Evolutionary conservation across 2,888 invertebrate genomes (phyloP), one percentile per base, ranked within the genome.

Genomic region (Sinohyriopsis cumingii): DNA sequence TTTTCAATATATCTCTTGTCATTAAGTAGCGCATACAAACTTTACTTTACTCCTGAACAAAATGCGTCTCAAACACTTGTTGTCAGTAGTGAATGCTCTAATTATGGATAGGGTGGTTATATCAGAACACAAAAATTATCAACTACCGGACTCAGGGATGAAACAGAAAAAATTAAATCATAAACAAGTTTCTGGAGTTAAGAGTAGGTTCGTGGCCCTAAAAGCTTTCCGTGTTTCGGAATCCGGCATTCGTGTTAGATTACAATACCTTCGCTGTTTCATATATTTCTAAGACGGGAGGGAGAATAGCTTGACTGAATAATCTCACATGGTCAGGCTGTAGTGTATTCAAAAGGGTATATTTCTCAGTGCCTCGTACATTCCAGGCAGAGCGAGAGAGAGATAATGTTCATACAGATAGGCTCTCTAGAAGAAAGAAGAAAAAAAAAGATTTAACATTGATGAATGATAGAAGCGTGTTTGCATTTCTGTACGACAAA

Each of bases 241-340:
- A 33, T 33, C 6, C 9, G 33, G 33, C 33, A 33, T 33, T 33
- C 33, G 9, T 33, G 9, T 33, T 33, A 7, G 9, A 33, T 33
- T 33, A 33, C 33, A 28, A 28, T 28, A 9, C 33, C 1, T 9
- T 33, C 9, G 33, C 9, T 9, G 68, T 73, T 4, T 54, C n/a
- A 55, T 71, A 71, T 54, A 55, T 76, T 15, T 55, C 65, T 12
- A 63, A 73, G 53, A 68, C 71, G 68, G 70, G 70, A 25, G 71
- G 68, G 9, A 63, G 67, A 4, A 65, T 67, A 60, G 53, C 54
- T 15, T 18, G 5, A 22, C 59, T 69, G 5, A 75, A 72, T 64
- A 28, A 22, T 24, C n/a, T 75, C 20, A 64, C 65, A 53, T 25
- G 62, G 24, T 55, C 60, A 6, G 66, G 71, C 3, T 60, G 45